phyloP scores from a whole-genome alignment of 2,797 vertebrate species.

The Cetoscarus ocellatus region DNA sequence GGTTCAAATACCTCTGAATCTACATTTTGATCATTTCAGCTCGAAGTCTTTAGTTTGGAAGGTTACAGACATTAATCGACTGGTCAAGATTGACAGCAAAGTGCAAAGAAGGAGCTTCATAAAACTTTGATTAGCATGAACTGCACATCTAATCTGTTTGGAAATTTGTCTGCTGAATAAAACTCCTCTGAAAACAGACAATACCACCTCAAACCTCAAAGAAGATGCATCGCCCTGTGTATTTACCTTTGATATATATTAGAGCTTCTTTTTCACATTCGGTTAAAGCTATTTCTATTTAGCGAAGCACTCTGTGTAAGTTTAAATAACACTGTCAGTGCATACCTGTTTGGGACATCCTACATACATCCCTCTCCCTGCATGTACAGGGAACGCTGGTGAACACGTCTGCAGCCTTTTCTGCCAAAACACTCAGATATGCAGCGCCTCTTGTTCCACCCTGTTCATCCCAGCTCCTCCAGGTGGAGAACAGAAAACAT shows the following conservation, averaged over 20 bases:
- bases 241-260: neutral
- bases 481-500: conserved; percentile 1
- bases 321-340: conserved; percentile 1
- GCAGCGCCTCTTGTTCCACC: conserved; percentile 13
- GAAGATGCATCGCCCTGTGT: neutral
- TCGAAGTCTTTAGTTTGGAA: conserved; percentile 5
- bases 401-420: conserved; percentile 14
- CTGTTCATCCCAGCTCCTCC: neutral
- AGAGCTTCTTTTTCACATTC: neutral
- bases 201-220: neutral
- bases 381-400: conserved; percentile 36
- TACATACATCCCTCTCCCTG: conserved; percentile 17
- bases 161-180: conserved; percentile 15
- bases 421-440: conserved; percentile 22
- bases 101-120: conserved; percentile 25
- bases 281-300: neutral
- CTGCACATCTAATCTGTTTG: conserved; percentile 26
- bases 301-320: neutral
- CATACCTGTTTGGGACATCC: conserved; percentile 6
- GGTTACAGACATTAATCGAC: neutral
- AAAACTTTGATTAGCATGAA: conserved; percentile 46
- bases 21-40: neutral
- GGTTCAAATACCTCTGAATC: neutral
- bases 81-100: conserved; percentile 16
- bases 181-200: conserved; percentile 9